Percentiles rank a stretch among this genome's conserved stretches.
Conservation (phyloP, 1,140 invertebrate species). For the Diploscapter pachys region DNA sequence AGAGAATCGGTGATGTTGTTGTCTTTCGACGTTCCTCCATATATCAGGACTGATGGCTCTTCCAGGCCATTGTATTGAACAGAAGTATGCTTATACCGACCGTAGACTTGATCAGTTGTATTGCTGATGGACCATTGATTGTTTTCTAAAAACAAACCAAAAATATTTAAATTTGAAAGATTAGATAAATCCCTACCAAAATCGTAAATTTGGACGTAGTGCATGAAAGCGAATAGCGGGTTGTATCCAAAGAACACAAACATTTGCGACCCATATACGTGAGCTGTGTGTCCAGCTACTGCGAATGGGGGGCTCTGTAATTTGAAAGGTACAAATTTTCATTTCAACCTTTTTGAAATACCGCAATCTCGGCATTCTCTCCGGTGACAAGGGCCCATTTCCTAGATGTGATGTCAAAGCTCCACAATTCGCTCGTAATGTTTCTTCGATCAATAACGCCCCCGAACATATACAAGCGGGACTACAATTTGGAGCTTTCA, state of each 20-base stretch:
- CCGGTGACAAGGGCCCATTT: conserved; percentile 18
- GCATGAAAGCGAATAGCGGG: conserved; percentile 49
- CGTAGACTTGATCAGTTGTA: conserved; percentile 43
- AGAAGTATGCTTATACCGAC: conserved; percentile 53
- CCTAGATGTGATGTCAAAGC: conserved; percentile 39
- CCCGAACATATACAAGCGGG: conserved; percentile 51
- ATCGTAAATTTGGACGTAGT: conserved; percentile 52
- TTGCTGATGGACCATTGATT: conserved; percentile 43
- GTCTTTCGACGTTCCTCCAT: conserved; percentile 22
- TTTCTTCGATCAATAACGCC: conserved; percentile 44
- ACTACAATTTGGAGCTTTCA: conserved; percentile 36
- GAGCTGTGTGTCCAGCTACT: conserved; percentile 56
- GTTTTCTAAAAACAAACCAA: conserved; percentile 39
- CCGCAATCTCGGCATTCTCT: not conserved
- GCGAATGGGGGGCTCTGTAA: conserved; percentile 42
- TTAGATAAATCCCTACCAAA: conserved; percentile 42
- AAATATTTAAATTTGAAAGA: not conserved
- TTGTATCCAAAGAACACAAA: conserved; percentile 58
- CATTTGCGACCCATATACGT: conserved; percentile 54
- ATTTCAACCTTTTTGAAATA: conserved; percentile 32
- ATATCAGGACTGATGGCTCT: conserved; percentile 9
- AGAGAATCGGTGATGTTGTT: conserved; percentile 27
- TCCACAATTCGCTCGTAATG: conserved; percentile 55
- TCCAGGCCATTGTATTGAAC: conserved; percentile 29
- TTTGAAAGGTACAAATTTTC: conserved; percentile 11